A percentile compares a stretch with the other conserved stretches of the same genome.
These are phyloP conservation scores for Phrynocephalus guinanensis DNA, from an alignment of 2,797 vertebrate genomes.

Conservation along the genomic window DNA sequence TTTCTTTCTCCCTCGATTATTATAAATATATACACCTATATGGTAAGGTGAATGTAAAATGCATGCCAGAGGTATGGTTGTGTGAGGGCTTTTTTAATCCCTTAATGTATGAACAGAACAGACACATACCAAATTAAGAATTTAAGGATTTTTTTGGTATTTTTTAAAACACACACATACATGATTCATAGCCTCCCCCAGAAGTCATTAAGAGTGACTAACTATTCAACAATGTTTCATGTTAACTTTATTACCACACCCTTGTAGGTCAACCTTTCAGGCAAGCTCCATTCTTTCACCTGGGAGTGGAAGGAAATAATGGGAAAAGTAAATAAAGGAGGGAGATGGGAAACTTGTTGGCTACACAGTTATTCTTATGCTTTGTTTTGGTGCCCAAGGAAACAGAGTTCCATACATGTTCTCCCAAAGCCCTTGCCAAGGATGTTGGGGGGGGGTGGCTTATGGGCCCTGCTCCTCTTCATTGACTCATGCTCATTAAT, in stretches of 20 bases:
- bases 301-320: slow-evolving; percentile 74
- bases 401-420: slow-evolving; percentile 47
- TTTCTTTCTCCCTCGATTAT: background rate
- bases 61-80: slow-evolving; percentile 56
- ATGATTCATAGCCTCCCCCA: slow-evolving; percentile 66
- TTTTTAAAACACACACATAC: background rate
- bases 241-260: slow-evolving; percentile 70
- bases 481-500: background rate
- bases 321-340: slow-evolving; percentile 77
- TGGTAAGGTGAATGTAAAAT: slow-evolving; percentile 64
- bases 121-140: slow-evolving; percentile 63
- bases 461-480: background rate
- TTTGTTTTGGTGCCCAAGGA: slow-evolving; percentile 55
- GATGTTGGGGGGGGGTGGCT: slow-evolving; percentile 8
- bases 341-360: slow-evolving; percentile 71
- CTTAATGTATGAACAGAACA: slow-evolving; percentile 60
- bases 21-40: slow-evolving; percentile 42
- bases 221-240: slow-evolving; percentile 70
- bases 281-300: slow-evolving; percentile 72
- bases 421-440: background rate
- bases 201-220: slow-evolving; percentile 70
- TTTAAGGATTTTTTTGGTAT: slow-evolving; percentile 59
- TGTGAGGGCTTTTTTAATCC: slow-evolving; percentile 61
- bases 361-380: slow-evolving; percentile 67
- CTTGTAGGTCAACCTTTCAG: slow-evolving; percentile 68